Base-by-base conservation (phyloP, 2,888 invertebrate genomes). In the Caenorhabditis panamensis region DNA sequence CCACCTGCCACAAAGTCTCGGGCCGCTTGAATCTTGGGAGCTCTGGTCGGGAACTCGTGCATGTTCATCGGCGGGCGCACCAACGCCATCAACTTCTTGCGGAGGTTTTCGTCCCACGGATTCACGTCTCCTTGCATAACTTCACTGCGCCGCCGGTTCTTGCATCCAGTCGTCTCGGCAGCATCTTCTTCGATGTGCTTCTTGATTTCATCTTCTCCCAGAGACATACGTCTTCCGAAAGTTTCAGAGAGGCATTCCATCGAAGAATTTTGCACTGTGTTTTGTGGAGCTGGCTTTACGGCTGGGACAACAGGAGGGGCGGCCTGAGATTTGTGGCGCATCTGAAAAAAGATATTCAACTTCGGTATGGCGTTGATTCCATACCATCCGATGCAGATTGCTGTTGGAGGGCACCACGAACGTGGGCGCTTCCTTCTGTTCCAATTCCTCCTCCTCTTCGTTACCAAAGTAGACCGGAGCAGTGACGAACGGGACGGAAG, bases 81-180 rank as follows among this genome's bases (percentile, higher is more conserved):
- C 18, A 36, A 72, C 9, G 94, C 93, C 86, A 96, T 92, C 77
- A 96, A 92, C 3, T 94, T 93, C 49, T 93, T 92, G 58, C 95
- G 93, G 31, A 95, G 92, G 62, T 94, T 93, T 64, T 93, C 93
- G 91, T 94, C 94, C 91, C 96, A 96, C 0, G 96, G 96, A 93
- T 96, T 95, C 41, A 95, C 59, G 11, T 72, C 73, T 28, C 82
- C 79, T 31, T 59, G 59, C 11, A 85, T 82, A 20, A 73, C 47
- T 66, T 83, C 83, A 51, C 85, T 81, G 44, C 80, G 67, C 18
- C 80, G 51, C 28, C 80, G 66, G 11, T 76, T 59, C 31, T 54
- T 53, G 26, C 47, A 20, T 26, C 80, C 80, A 3, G 80, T 81
- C 6, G 51, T 68, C 58, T 81, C 76, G 0, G 66, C 63, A 16